These are phyloP conservation scores for Takifugu ocellatus DNA, from an alignment of 2,797 vertebrate genomes.

Conservation along the genomic window DNA sequence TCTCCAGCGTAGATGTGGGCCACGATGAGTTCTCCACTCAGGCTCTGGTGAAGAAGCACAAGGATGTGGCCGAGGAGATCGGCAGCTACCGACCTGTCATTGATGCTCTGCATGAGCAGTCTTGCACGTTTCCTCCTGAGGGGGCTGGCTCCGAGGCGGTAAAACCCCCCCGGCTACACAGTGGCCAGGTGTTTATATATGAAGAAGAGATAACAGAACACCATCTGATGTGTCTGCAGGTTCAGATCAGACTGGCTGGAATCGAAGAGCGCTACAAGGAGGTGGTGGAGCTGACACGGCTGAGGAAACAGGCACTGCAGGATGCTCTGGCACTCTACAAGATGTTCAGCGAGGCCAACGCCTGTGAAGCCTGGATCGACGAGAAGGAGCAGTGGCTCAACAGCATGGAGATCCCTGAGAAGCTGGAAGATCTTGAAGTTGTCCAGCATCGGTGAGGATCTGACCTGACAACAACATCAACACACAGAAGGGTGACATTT, in stretches of 20 bases:
- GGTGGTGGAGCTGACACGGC: constrained; percentile 87
- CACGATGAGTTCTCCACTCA: constrained; percentile 97
- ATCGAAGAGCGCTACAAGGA: constrained; percentile 96
- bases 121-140: constrained; percentile 78
- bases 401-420: constrained; percentile 91
- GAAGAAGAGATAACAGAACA: neutral
- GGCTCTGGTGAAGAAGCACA: constrained; percentile 96
- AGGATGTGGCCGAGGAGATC: constrained; percentile 94
- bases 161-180: neutral
- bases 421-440: constrained; percentile 92
- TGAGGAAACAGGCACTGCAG: constrained; percentile 93
- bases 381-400: constrained; percentile 99
- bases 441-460: constrained; percentile 85
- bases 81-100: constrained; percentile 88
- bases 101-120: constrained; percentile 89
- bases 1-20: constrained; percentile 92
- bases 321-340: constrained; percentile 93
- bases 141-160: constrained; percentile 78
- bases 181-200: neutral
- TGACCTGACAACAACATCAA: neutral
- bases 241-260: constrained; percentile 83
- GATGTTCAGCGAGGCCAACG: constrained; percentile 92
- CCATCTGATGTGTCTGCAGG: constrained; percentile 35
- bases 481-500: too few relatives aligned
- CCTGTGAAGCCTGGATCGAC: constrained; percentile 94